These are phyloP conservation scores for Thymelicus lineola DNA, from an alignment of 2,888 invertebrate genomes.

Conservation along the genomic window DNA sequence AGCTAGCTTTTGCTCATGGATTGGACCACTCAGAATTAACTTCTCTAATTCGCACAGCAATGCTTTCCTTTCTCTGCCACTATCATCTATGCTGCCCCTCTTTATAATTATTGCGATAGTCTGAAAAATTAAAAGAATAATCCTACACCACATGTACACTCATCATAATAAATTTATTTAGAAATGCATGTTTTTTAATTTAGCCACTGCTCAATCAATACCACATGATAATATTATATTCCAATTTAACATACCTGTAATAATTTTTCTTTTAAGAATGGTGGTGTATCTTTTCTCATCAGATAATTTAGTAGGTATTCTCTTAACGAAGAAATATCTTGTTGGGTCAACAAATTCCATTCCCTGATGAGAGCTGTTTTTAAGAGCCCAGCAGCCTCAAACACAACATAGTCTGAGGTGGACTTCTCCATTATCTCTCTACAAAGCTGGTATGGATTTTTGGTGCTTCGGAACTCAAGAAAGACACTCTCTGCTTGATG, in stretches of 20 bases:
- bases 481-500: slow-evolving; percentile 93
- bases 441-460: slow-evolving; percentile 92
- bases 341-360: slow-evolving; percentile 90
- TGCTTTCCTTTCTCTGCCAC: slow-evolving; percentile 87
- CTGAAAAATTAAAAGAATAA: slow-evolving; percentile 62
- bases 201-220: neutral
- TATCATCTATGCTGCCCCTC: slow-evolving; percentile 91
- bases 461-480: slow-evolving; percentile 92
- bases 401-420: slow-evolving; percentile 91
- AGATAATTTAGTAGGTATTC: slow-evolving; percentile 93
- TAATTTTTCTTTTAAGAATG: slow-evolving; percentile 91
- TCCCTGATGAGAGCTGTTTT: slow-evolving; percentile 93
- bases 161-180: no score
- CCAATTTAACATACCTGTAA: slow-evolving; percentile 81
- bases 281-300: slow-evolving; percentile 87
- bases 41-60: slow-evolving; percentile 90
- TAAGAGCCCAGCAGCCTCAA: slow-evolving; percentile 93
- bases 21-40: slow-evolving; percentile 92
- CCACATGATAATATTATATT: neutral
- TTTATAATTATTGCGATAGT: slow-evolving; percentile 95
- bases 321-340: slow-evolving; percentile 88
- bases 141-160: neutral
- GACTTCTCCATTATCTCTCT: slow-evolving; percentile 91
- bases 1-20: slow-evolving; percentile 91
- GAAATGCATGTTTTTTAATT: no score